Conservation (phyloP, 2,113 vertebrate genomes). For the Campylomormyrus numenius region DNA sequence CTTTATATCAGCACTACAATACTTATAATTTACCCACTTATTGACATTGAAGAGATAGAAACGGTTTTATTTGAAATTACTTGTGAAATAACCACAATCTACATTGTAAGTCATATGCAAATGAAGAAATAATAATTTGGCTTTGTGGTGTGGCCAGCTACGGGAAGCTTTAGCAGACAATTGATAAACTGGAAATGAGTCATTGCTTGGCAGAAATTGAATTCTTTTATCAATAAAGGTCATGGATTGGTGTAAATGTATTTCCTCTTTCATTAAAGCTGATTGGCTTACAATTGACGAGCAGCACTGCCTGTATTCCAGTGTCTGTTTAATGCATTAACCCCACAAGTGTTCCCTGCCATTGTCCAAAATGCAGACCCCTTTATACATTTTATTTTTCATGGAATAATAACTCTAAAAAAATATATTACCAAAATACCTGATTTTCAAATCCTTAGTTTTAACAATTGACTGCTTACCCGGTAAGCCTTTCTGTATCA, state of each 20-base stretch:
- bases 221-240: constrained; percentile 2
- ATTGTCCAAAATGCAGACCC: neutral
- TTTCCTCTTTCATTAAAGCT: neutral
- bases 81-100: neutral
- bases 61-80: neutral
- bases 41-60: neutral
- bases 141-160: neutral
- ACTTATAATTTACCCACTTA: neutral
- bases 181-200: neutral
- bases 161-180: neutral
- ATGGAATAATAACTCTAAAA: neutral
- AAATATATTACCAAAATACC: neutral
- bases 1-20: neutral
- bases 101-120: neutral
- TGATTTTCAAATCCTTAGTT: neutral
- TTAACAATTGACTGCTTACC: neutral
- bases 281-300: neutral
- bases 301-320: neutral
- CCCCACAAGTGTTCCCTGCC: neutral
- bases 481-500: neutral
- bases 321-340: neutral
- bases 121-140: neutral
- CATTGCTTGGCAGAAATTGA: neutral
- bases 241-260: neutral
- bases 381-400: neutral